These are phyloP conservation scores for Parasteatoda lunata DNA, from an alignment of 2,888 invertebrate genomes.

Conservation along the genomic window DNA sequence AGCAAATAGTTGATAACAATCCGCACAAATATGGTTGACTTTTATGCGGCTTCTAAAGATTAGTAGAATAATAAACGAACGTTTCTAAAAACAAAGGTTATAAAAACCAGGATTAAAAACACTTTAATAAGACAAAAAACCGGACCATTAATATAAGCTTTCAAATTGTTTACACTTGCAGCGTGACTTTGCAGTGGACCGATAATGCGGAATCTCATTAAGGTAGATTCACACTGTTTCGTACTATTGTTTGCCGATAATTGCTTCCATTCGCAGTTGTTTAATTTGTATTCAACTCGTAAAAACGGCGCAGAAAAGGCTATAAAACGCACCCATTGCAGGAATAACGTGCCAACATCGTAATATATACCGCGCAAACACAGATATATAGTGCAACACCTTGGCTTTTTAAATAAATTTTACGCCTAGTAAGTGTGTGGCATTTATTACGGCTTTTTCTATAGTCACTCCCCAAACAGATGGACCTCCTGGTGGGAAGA, in stretches of 20 bases:
- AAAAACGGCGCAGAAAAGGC: constrained; percentile 18
- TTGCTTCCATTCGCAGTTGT: constrained; percentile 22
- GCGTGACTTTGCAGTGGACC: not conserved
- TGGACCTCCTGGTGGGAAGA: constrained; percentile 30
- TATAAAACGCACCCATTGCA: constrained; percentile 18
- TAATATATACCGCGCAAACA: constrained; percentile 30
- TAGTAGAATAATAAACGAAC: not conserved
- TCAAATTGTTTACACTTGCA: not conserved
- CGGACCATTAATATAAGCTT: not conserved
- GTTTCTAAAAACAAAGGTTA: not conserved
- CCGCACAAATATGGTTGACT: not conserved
- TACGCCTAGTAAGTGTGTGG: constrained; percentile 29
- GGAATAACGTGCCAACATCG: constrained; percentile 41
- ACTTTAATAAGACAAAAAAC: not conserved
- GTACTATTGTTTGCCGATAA: constrained; percentile 18
- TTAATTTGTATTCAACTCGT: constrained; percentile 50
- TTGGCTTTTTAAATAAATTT: constrained; percentile 51
- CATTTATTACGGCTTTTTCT: constrained; percentile 23
- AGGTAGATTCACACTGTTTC: not conserved
- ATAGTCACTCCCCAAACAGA: not conserved
- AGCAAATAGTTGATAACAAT: not conserved
- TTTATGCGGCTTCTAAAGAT: not conserved
- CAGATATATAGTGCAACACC: constrained; percentile 34
- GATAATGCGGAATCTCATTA: not conserved
- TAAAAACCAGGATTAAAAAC: constrained; percentile 5